These are phyloP conservation scores for Ricordea florida DNA, from an alignment of 92 coral and sea anemone genomes.

Conservation along the genomic window DNA sequence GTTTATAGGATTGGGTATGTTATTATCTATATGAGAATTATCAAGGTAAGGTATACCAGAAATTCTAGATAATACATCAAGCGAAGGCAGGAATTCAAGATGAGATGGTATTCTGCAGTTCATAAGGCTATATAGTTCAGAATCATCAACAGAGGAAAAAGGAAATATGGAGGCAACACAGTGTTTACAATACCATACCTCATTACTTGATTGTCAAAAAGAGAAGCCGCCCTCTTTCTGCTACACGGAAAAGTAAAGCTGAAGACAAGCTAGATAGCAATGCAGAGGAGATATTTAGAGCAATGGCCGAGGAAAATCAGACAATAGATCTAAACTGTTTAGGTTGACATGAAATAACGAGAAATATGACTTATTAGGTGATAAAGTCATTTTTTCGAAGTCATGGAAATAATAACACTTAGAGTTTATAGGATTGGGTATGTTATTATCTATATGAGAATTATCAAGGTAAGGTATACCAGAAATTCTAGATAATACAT, in stretches of 20 bases:
- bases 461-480: background rate
- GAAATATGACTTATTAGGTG: too few relatives aligned
- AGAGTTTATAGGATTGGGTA: slow-evolving; percentile 1
- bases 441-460: background rate
- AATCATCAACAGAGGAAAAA: slow-evolving; percentile 7
- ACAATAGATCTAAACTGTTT: slow-evolving; percentile 50
- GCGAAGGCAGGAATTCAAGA: slow-evolving; percentile 7
- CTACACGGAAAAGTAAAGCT: slow-evolving; percentile 54
- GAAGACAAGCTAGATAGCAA: slow-evolving; percentile 36
- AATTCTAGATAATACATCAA: background rate
- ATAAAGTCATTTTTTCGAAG: too few relatives aligned
- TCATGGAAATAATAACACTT: too few relatives aligned
- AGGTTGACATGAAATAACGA: too few relatives aligned
- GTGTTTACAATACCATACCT: slow-evolving; percentile 12
- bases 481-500: background rate
- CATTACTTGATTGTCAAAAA: too few relatives aligned
- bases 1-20: background rate
- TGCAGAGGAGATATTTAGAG: slow-evolving; percentile 75
- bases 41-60: slow-evolving; percentile 3
- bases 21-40: background rate
- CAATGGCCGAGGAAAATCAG: slow-evolving; percentile 73
- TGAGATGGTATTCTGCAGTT: slow-evolving; percentile 15
- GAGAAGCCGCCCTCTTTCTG: slow-evolving; percentile 64
- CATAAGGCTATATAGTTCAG: background rate
- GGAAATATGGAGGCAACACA: slow-evolving; percentile 5